Evolutionary conservation across 37 sponge, comb jelly and placozoan genomes (phyloP), one percentile per base, ranked within the genome.

Genomic region (Halichondria panicea): DNA sequence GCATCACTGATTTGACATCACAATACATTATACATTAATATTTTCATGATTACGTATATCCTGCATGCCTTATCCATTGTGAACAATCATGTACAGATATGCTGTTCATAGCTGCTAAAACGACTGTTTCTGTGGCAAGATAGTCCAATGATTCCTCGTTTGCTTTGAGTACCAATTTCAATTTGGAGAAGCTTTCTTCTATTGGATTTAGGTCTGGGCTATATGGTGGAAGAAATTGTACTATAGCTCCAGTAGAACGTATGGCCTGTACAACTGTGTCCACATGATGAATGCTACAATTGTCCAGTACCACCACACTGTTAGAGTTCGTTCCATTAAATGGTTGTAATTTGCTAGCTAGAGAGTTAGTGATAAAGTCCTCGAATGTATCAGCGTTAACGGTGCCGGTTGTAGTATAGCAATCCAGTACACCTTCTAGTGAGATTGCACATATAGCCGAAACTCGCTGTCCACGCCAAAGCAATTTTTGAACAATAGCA

Each of bases 131-230:
- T 39, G 43, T 40, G 41, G 38, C 68, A 42, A 36, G 19, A 41
- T 67, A 36, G 21, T 28, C 43, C 42, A 36, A 22, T 67, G 68
- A 22, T 22, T 52, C 55, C 28, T 70, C 71, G 28, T 70, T 70
- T 19, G 53, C 53, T 52, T 46, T 70, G 3, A 70, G 32, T 27
- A 70, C 34, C 11, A 33, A 50, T 30, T 70, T 70, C 13, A 70
- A 28, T 13, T 46, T 70, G 11, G 54, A 25, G 31, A 70, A 70
- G 31, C 33, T 55, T 33, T 70, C 55, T 34, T 70, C 71, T 1
- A 70, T 52, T 22, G 71, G 71, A 33, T 70, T 70, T 30, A 70
- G 31, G 31, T 70, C 71, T 32, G 71, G 71, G 9, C 55, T 32
- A 8, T 70, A 70, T 5, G 71, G 71, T 11, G 71, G 71, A 13